A percentile compares a stretch with the other conserved stretches of the same genome.
phyloP scores from a whole-genome alignment of 2,113 vertebrate genomes.

The Tricholaema leucomelas region DNA sequence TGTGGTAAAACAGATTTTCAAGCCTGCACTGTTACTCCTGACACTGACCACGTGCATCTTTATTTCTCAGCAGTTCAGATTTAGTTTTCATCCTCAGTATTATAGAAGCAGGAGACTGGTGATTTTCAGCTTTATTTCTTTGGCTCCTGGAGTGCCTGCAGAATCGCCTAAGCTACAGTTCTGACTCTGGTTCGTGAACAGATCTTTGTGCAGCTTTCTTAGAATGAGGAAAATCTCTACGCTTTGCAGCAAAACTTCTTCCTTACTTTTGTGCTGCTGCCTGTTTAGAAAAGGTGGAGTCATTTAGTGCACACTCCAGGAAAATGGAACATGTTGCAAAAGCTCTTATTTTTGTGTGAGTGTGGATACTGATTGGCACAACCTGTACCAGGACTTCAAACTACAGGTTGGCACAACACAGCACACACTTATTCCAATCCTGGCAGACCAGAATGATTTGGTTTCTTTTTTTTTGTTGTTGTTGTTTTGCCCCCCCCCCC shows the following conservation, averaged over 20 bases:
- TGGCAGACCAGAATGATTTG: not conserved
- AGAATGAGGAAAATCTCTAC: not conserved
- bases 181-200: not conserved
- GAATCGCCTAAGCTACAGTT: not conserved
- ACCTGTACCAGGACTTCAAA: not conserved
- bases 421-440: not conserved
- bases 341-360: not conserved
- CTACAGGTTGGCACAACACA: not conserved
- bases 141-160: not conserved
- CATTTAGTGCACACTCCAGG: not conserved
- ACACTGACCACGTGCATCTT: rapidly evolving
- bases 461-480: no score
- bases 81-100: not conserved
- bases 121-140: not conserved
- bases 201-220: not conserved
- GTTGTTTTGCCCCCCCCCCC: no score
- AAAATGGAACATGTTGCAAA: not conserved
- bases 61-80: not conserved
- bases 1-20: not conserved
- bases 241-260: not conserved
- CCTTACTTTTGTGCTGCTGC: not conserved
- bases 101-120: not conserved
- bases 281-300: not conserved
- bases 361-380: not conserved
- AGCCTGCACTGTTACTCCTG: not conserved